Conservation (phyloP, 2,113 vertebrate species). For the Sinocyclocheilus maitianheensis region DNA sequence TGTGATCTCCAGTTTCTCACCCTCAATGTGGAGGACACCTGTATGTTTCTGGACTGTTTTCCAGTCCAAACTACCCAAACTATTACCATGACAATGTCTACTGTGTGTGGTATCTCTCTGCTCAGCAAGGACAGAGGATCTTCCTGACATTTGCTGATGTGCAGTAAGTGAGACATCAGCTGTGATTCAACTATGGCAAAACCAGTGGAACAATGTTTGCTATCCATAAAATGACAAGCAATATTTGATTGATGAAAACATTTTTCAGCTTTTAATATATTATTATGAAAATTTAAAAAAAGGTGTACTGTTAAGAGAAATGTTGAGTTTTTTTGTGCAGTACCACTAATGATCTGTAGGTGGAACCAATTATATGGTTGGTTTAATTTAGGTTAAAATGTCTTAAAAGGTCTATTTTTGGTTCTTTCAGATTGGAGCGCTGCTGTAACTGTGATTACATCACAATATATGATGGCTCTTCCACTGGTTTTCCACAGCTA, state of each 20-base stretch:
- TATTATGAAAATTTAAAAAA: no score
- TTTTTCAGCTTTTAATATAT: no score
- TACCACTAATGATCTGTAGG: neutral
- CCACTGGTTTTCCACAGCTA: conserved; percentile 57
- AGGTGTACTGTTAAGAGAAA: no score
- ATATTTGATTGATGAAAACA: neutral
- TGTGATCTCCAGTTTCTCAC: conserved; percentile 11
- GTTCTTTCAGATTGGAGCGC: conserved; percentile 74
- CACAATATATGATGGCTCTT: conserved; percentile 76
- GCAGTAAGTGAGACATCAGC: conserved; percentile 76
- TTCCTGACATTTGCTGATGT: conserved; percentile 77
- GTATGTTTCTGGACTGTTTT: conserved; percentile 72
- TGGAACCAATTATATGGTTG: neutral
- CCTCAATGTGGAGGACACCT: conserved; percentile 78
- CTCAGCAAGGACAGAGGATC: conserved; percentile 73
- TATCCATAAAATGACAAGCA: no score
- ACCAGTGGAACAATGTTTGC: neutral
- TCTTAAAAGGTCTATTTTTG: no score
- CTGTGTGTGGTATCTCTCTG: conserved; percentile 83
- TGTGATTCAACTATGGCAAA: neutral
- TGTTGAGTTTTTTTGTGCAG: neutral
- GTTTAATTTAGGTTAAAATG: no score
- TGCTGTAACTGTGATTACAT: conserved; percentile 85
- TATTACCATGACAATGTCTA: conserved; percentile 73
- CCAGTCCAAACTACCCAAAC: conserved; percentile 82